Conservation (phyloP, 2,888 invertebrate species). For the Auanema sp. region DNA sequence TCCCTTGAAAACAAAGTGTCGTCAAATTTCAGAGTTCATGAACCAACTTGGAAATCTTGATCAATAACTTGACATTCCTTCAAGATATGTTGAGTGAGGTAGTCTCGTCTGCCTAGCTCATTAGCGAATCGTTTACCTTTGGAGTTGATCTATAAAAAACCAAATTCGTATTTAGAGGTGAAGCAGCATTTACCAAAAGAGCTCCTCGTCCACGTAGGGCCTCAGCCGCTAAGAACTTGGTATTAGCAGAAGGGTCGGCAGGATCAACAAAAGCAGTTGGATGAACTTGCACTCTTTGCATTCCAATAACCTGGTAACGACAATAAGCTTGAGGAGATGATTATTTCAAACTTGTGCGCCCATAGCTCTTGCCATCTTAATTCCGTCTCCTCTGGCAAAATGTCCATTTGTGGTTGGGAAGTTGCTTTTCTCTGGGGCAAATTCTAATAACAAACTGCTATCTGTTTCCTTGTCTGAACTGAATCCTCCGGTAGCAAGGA, state of each 20-base stretch:
- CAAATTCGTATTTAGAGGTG: not conserved
- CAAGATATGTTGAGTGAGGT: constrained; percentile 52
- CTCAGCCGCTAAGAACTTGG: constrained; percentile 64
- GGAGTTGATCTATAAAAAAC: constrained; percentile 44
- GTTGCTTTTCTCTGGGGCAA: constrained; percentile 42
- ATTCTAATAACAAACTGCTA: constrained; percentile 56
- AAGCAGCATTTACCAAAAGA: constrained; percentile 37
- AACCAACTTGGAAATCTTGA: constrained; percentile 24
- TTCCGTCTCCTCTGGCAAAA: constrained; percentile 61
- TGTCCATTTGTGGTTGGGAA: constrained; percentile 63
- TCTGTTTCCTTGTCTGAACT: constrained; percentile 52
- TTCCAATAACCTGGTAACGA: constrained; percentile 46
- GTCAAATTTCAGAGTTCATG: not conserved
- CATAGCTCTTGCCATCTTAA: constrained; percentile 60
- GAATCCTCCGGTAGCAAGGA: constrained; percentile 64
- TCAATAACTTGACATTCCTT: constrained; percentile 46
- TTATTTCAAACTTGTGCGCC: constrained; percentile 44
- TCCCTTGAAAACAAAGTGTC: constrained; percentile 22
- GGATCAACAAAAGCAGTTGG: constrained; percentile 64
- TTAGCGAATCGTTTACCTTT: constrained; percentile 61
- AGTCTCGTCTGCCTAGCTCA: constrained; percentile 62
- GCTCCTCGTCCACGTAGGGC: constrained; percentile 63
- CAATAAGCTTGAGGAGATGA: not conserved
- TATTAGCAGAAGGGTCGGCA: constrained; percentile 51
- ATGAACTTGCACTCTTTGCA: constrained; percentile 61